phyloP scores from a whole-genome alignment of 2,797 vertebrate genomes.

The Platyrinchus mystaceus region DNA sequence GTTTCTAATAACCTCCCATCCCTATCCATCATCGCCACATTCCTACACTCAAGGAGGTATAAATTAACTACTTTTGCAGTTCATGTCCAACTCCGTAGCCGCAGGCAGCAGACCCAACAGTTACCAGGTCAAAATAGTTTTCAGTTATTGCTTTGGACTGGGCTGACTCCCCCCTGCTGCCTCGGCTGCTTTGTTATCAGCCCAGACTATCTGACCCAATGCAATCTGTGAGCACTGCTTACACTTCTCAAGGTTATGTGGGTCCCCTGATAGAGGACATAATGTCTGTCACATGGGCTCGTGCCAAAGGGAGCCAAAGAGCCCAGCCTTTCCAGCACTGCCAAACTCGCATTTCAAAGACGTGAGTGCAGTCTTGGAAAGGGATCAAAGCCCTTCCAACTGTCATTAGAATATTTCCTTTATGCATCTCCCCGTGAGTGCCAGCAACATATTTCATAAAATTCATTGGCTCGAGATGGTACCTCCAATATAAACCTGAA shows the following conservation, averaged over 20 bases:
- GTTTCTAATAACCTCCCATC: constrained; percentile 70
- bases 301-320: constrained; percentile 68
- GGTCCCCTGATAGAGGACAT: constrained; percentile 70
- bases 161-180: constrained; percentile 33
- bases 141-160: constrained; percentile 18
- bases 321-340: constrained; percentile 71
- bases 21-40: constrained; percentile 65
- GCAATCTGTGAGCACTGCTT: constrained; percentile 26
- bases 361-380: constrained; percentile 77
- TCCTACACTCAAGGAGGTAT: constrained; percentile 63
- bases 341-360: constrained; percentile 81
- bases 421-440: constrained; percentile 73
- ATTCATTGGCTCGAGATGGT: constrained; percentile 74
- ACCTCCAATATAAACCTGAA: constrained; percentile 72
- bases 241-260: constrained; percentile 62
- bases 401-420: constrained; percentile 83
- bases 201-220: constrained; percentile 47
- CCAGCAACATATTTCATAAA: constrained; percentile 78
- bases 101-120: constrained; percentile 58
- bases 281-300: constrained; percentile 72
- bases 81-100: constrained; percentile 52
- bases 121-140: constrained; percentile 50
- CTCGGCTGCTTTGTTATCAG: constrained; percentile 47
- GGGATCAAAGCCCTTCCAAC: constrained; percentile 78
- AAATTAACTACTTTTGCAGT: constrained; percentile 65